Evolutionary conservation across 2,888 invertebrate genomes (phyloP), one percentile per base, ranked within the genome.

Genomic region (Villa cingulata): DNA sequence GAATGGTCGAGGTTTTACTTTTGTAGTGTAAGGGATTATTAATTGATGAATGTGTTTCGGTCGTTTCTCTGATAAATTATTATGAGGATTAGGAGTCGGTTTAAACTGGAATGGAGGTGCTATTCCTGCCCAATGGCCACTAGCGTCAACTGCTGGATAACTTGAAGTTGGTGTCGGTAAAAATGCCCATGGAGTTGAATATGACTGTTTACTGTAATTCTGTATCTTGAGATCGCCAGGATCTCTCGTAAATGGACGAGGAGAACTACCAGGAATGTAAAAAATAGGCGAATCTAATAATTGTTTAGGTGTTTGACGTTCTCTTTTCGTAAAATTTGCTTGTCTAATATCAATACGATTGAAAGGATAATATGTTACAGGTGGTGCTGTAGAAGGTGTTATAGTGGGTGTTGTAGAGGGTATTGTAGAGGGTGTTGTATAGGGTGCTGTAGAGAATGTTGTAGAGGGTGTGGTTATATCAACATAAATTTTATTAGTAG

Each of bases 21-120:
- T 76, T 39, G 77, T 80, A 3, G 81, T 83, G 57, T 87, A 87
- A 0, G 88, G 88, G 50, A 88, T 81, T 46, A 88, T 83, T 46
- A 87, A 83, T 69, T 87, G 87, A 9, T 87, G 86, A 12, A 83
- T 76, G 62, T 81, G 74, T 62, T 81, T 80, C 7, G 76, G 73
- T 57, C 73, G 73, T 57, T 75, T 74, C 14, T 52, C 51, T 4
- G 20, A 23, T 1, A 34, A 14, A 18, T 39, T 38, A 4, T 44
- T 27, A 14, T 41, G 46, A 12, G 17, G 41, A n/a, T 42, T 20
- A 7, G 51, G 46, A 32, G 36, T 2, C 7, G 16, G 16, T 16
- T 16, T 14, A 14, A 5, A 14, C 16, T 15, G n/a, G 36, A 36
- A 16, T 1, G 67, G 66, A 4, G 60, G 59, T 9, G 61, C 56